Base-by-base conservation (phyloP, 2,113 vertebrate genomes). In the Channa maculata region DNA sequence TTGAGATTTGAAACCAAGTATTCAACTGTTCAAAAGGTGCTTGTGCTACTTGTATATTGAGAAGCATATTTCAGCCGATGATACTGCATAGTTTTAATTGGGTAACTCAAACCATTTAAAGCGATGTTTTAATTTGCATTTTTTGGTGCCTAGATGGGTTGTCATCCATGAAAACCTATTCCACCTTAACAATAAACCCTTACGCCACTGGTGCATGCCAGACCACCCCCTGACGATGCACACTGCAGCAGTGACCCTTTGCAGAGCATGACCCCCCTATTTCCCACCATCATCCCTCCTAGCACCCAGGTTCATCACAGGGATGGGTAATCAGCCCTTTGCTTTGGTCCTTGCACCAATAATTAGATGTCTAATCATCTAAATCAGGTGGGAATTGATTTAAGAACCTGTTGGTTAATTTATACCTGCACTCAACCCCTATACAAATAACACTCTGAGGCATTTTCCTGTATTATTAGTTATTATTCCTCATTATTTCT, bases 211-310 rank as follows among this genome's bases (percentile, higher is more conserved):
- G 15, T 49, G 34, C 58, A 48, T 75, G 57, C 58, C 57, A 62
- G 55, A 72, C 45, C 44, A 83, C 86, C 24, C 24, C 1, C 87
- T 85, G 80, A 87, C 74, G 7, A 11, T 8, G 66, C 68, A 81
- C 36, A 38, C 33, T 83, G 46, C 8, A 44, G 24, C 71, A 43
- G 6, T 13, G 57, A 78, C 78, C 65, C 51, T 82, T 7, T 55
- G 75, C 24, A 24, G 24, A 24, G 74, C 84, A 87, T 80, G 52
- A 68, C 15, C 60, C 34, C 13, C 45, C 48, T 36, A 7, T 43
- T 45, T 8, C 52, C 15, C 15, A 8, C 33, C 51, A n/a, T 12
- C 34, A 37, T 58, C 44, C 45, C 37, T 1, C 8, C 2, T 8
- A 5, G 14, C 15, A 0, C 12, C 15, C 51, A 57, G 69, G 69